Percentiles rank a stretch among this genome's conserved stretches.
Evolutionary conservation across 2,888 invertebrate species (phyloP).

Genomic region (Xanthorhoe designata): DNA sequence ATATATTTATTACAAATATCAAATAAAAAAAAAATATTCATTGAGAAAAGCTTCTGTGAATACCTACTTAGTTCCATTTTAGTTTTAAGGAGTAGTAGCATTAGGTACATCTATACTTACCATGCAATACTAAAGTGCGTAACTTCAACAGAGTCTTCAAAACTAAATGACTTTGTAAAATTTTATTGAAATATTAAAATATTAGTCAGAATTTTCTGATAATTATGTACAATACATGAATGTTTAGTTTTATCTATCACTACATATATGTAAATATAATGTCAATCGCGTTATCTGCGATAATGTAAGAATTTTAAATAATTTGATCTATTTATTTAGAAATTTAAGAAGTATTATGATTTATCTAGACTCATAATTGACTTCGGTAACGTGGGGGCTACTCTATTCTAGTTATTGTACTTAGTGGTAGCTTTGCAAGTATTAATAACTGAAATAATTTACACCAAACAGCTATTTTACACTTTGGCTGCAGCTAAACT

Average conservation of each 20-base stretch:
- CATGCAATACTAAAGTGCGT: background rate
- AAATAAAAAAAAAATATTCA: too few relatives aligned
- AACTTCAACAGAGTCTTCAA: constrained; percentile 9
- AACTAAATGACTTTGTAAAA: background rate
- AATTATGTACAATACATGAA: background rate
- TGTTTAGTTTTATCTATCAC: background rate
- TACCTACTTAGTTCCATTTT: background rate
- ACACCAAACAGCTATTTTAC: constrained; percentile 42
- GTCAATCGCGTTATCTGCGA: background rate
- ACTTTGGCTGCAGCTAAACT: constrained; percentile 43
- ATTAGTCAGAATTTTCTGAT: background rate
- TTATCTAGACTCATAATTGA: constrained; percentile 71
- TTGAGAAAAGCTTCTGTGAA: too few relatives aligned
- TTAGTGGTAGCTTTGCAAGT: constrained; percentile 69
- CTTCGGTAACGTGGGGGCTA: constrained; percentile 69
- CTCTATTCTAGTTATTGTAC: constrained; percentile 78
- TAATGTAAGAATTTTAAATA: background rate
- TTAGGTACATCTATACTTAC: background rate
- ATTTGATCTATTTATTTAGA: constrained; percentile 4
- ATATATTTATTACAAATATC: too few relatives aligned
- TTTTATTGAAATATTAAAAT: background rate
- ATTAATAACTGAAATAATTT: constrained; percentile 47
- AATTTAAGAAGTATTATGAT: constrained; percentile 49
- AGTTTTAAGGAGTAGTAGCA: background rate
- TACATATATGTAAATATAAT: background rate